Evolutionary conservation across 2,797 vertebrate species (phyloP), one percentile per base, ranked within the genome.

Genomic region (Philypnodon macrostomus): DNA sequence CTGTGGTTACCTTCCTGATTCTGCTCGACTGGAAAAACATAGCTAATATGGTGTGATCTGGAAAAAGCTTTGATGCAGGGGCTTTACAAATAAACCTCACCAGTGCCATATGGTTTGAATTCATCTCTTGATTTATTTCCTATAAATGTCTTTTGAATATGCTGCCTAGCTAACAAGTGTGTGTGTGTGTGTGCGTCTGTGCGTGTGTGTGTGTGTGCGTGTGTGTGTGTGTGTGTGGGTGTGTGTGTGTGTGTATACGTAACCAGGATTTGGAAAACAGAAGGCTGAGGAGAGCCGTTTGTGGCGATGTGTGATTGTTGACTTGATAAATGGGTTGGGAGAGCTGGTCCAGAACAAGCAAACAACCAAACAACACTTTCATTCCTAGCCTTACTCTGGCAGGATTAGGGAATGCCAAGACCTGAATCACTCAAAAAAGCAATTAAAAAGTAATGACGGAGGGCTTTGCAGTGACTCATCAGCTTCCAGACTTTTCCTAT

Each of bases 1-100:
- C 93, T 98, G 96, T 94, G 95, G 94, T 97, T 94, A 91, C 93
- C 93, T 94, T 97, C 92, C 92, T 94, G 91, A 94, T 96, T 94
- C 91, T 92, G 90, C 94, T 89, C 91, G 92, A 93, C 94, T 97
- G 95, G 95, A 97, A 97, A 97, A 98, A 97, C 93, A 95, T 87
- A 94, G 95, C 93, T 97, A 98, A 97, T 97, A 97, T 92, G 91
- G 92, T 93, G 90, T 92, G 93, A 96, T 95, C 93, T 93, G 90
- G 92, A 91, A 92, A 92, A 90, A 92, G 91, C 94, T 97, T 97
- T 98, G 95, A 97, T 96, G 94, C 93, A 89, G 87, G 83, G 88
- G 88, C 92, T 96, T 95, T 93, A 93, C 95, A 97, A 98, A 98
- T 96, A 95, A 95, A 93, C 92, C 91, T 91, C 90, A n/a, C 78